Percentiles rank a stretch among this genome's conserved stretches.
phyloP scores from a whole-genome alignment of 2,888 invertebrate species.

The Dione juno region DNA sequence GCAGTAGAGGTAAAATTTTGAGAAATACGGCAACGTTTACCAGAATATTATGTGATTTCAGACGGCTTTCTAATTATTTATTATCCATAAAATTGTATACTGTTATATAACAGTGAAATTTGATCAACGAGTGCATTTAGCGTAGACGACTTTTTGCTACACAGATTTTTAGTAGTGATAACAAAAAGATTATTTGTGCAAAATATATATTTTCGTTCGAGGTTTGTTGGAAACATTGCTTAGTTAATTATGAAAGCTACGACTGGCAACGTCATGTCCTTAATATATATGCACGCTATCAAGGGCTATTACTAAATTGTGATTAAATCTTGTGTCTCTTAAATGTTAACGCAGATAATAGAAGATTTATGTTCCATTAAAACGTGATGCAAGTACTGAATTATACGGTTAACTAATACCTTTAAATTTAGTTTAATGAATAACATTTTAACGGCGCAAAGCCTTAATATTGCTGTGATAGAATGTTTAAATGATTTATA shows the following conservation, averaged over 20 bases:
- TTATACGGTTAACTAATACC: conserved; percentile 21
- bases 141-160: not conserved
- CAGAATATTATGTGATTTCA: conserved; percentile 1
- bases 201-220: too few species aligned
- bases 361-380: conserved; percentile 42
- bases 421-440: conserved; percentile 25
- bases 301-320: conserved; percentile 36
- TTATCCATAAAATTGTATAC: conserved; percentile 33
- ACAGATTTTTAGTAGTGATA: not conserved
- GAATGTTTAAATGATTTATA: conserved; percentile 1
- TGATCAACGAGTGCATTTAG: not conserved
- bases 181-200: not conserved
- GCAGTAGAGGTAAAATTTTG: conserved; percentile 18
- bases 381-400: conserved; percentile 36
- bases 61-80: conserved; percentile 28
- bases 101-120: conserved; percentile 15
- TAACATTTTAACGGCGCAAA: conserved; percentile 17
- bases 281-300: conserved; percentile 34
- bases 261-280: conserved; percentile 29
- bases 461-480: not conserved
- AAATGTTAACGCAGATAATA: conserved; percentile 45
- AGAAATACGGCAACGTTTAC: conserved; percentile 20
- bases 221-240: conserved; percentile 4
- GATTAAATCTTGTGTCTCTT: conserved; percentile 40
- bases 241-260: not conserved